A percentile compares a stretch with the other conserved stretches of the same genome.
Evolutionary conservation across 30 jellyfish, hydroid and myxozoan species (phyloP).

Genomic region (Haliclystus octoradiatus): DNA sequence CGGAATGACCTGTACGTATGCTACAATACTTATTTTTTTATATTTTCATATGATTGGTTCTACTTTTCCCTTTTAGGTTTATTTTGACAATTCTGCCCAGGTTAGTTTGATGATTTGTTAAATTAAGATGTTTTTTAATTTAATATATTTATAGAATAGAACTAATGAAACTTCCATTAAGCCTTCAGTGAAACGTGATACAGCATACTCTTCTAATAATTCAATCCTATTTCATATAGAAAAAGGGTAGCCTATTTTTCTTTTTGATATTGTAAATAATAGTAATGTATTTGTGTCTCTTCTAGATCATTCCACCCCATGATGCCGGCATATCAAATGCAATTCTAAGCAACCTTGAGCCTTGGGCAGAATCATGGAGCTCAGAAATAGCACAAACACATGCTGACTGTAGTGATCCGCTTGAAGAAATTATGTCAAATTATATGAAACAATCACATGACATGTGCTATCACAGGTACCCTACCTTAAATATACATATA

Average conservation of each 20-base stretch:
- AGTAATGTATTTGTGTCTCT: not conserved
- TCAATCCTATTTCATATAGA: no score
- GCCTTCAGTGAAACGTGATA: no score
- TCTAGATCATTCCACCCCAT: slow-evolving; percentile 77
- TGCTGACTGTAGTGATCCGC: slow-evolving; percentile 66
- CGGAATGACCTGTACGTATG: no score
- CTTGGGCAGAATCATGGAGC: slow-evolving; percentile 84
- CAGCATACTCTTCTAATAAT: no score
- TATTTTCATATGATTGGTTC: not conserved
- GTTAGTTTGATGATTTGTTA: slow-evolving; percentile 11
- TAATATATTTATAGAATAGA: no score
- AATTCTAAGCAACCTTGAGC: slow-evolving; percentile 60
- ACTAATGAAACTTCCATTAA: no score
- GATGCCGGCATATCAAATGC: slow-evolving; percentile 63
- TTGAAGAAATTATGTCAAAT: slow-evolving; percentile 52
- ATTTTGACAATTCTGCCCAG: slow-evolving; percentile 87
- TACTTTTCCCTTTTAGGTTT: slow-evolving; percentile 38
- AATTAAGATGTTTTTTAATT: not conserved
- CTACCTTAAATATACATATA: not conserved
- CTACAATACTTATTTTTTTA: no score
- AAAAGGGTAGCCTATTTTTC: no score
- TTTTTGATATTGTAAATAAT: no score
- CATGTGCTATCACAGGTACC: slow-evolving; percentile 75
- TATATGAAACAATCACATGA: slow-evolving; percentile 58
- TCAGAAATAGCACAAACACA: slow-evolving; percentile 35